Evolutionary conservation across 2,113 vertebrate genomes (phyloP).

Genomic region (Agelaius tricolor): DNA sequence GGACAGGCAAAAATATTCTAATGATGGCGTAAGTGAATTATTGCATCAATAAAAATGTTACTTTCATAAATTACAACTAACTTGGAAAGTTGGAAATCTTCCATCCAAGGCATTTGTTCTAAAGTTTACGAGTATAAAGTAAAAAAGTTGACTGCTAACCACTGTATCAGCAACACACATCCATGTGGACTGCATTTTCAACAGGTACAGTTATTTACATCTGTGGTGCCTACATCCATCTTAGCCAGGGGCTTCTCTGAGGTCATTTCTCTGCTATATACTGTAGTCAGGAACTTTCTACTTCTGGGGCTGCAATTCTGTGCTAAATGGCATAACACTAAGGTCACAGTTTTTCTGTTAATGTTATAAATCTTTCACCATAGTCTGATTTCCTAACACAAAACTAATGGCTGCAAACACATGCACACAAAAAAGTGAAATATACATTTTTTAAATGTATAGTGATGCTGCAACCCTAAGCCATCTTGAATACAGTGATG

Average conservation of each 20-base stretch:
- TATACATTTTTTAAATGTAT: background rate
- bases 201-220: conserved; percentile 15
- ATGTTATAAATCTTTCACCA: background rate
- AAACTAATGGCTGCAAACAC: background rate
- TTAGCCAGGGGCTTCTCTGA: background rate
- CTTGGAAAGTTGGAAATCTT: conserved; percentile 5
- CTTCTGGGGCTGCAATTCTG: conserved; percentile 1
- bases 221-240: background rate
- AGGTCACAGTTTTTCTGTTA: background rate
- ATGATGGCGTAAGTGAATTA: background rate
- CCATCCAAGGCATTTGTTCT: background rate
- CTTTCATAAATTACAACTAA: background rate
- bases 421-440: background rate
- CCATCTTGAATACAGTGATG: background rate
- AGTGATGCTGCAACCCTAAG: background rate
- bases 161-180: background rate
- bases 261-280: background rate
- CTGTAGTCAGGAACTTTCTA: background rate
- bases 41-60: background rate
- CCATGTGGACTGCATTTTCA: background rate
- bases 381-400: background rate
- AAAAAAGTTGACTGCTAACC: background rate
- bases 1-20: background rate
- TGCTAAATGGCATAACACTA: background rate
- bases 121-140: background rate